phyloP scores from a whole-genome alignment of 2,797 vertebrate genomes.

The Todus mexicanus region DNA sequence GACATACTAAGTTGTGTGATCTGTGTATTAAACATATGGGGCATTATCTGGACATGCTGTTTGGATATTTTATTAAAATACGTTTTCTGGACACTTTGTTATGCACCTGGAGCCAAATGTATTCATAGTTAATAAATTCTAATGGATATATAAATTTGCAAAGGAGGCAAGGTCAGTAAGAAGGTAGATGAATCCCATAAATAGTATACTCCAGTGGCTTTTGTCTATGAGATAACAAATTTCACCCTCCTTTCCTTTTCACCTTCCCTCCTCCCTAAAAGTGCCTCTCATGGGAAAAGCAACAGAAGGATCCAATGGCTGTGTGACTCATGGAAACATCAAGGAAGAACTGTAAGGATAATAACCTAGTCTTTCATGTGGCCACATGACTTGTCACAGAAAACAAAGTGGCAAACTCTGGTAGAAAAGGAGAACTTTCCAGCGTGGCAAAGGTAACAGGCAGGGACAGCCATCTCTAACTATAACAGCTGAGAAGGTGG shows the following conservation, averaged over 20 bases:
- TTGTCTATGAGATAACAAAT: neutral
- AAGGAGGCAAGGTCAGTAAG: slow-evolving; percentile 29
- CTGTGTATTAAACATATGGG: slow-evolving; percentile 27
- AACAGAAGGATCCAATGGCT: neutral
- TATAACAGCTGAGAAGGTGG: neutral
- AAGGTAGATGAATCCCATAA: slow-evolving; percentile 5
- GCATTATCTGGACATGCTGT: slow-evolving; percentile 30
- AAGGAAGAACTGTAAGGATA: neutral
- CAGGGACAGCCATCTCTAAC: neutral
- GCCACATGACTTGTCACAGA: neutral
- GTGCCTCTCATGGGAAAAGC: neutral
- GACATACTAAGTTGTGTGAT: neutral
- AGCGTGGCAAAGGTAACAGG: neutral
- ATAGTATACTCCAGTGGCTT: neutral
- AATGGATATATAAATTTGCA: slow-evolving; percentile 12
- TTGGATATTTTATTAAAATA: slow-evolving; percentile 41
- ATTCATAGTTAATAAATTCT: slow-evolving; percentile 62
- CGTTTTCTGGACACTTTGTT: slow-evolving; percentile 8
- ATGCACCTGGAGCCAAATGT: slow-evolving; percentile 27
- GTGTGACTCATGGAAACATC: neutral
- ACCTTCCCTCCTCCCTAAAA: neutral
- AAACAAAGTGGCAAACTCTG: neutral
- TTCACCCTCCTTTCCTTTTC: neutral
- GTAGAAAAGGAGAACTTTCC: neutral
- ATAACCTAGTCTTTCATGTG: neutral